Evolutionary conservation across 2,888 invertebrate genomes (phyloP).

Genomic region (Drosophila fulvimacula): DNA sequence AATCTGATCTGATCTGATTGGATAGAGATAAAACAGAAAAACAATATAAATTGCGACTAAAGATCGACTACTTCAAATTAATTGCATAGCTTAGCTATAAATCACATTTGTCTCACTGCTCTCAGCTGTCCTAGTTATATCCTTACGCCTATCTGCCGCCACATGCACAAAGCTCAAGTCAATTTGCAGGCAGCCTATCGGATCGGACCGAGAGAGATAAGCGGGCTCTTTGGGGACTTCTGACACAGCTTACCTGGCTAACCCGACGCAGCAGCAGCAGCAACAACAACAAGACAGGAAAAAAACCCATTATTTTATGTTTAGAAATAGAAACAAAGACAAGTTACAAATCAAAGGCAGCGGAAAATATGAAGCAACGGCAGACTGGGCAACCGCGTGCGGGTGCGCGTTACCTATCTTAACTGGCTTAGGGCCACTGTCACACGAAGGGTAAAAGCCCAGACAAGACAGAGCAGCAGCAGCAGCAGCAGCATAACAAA

Average conservation of each 20-base stretch:
- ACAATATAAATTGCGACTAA: neutral
- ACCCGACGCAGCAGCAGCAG: neutral
- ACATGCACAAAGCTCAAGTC: neutral
- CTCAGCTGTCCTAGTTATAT: neutral
- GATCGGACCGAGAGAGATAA: constrained; percentile 3
- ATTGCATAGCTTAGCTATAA: neutral
- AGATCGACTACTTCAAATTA: neutral
- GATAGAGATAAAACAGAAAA: no score
- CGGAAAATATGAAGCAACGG: no score
- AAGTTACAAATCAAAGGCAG: constrained; percentile 16
- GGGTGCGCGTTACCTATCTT: constrained; percentile 22
- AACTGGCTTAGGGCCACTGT: constrained; percentile 54
- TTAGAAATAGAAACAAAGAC: constrained; percentile 9
- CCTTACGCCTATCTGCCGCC: neutral
- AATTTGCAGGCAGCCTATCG: neutral
- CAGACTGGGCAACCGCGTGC: neutral
- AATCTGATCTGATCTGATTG: no score
- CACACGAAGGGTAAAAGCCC: constrained; percentile 27
- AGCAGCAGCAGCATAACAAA: constrained; percentile 3
- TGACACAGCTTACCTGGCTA: constrained; percentile 1
- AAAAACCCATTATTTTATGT: constrained; percentile 16
- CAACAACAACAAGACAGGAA: neutral
- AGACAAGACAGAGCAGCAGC: neutral
- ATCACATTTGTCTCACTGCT: neutral
- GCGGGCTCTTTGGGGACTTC: neutral